Base-by-base conservation (phyloP, 37 sponge, comb jelly and placozoan genomes). In the Beroe ovata region DNA sequence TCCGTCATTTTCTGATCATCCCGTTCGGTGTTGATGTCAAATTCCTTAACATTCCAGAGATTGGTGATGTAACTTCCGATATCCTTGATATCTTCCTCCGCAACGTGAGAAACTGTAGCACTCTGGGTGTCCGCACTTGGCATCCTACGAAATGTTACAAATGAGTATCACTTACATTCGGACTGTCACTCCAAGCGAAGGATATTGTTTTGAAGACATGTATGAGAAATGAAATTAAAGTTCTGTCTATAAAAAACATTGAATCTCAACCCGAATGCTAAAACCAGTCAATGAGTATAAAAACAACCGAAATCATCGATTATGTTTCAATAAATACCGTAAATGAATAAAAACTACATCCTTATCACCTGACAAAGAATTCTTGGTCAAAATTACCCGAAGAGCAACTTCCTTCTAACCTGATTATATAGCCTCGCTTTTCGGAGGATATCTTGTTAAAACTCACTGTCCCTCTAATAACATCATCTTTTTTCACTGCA, bases 61-160 rank as follows among this genome's bases (percentile, higher is more conserved):
- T 39, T 42, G 23, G 22, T 23, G 22, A 77, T 77, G 25, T 77
- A 42, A 23, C 18, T 22, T 23, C 11, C 54, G 28, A 77, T 77
- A 54, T 19, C 28, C 26, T 39, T 23, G 16, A 36, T 77, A 54
- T 77, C 84, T 25, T 42, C 47, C n/a, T 6, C 36, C 20, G 21
- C 84, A 16, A 77, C 84, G 26, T 40, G 47, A n/a, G 84, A 77
- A 6, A 77, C 84, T 39, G 84, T 77, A 6, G 84, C 42, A 54
- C 84, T 77, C 41, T 77, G 84, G 11, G 84, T 77, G 28, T 77
- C 84, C 8, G 54, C 84, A 42, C 54, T 77, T n/a, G 84, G 84
- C 84, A 77, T 77, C 28, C 18, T 66, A 14, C 19, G 11, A 47
- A 47, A n/a, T n/a, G n/a, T n/a, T n/a, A n/a, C n/a, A n/a, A n/a